Base-by-base conservation (phyloP, 2,888 invertebrate genomes). In the Stenolophus ochropezus region DNA sequence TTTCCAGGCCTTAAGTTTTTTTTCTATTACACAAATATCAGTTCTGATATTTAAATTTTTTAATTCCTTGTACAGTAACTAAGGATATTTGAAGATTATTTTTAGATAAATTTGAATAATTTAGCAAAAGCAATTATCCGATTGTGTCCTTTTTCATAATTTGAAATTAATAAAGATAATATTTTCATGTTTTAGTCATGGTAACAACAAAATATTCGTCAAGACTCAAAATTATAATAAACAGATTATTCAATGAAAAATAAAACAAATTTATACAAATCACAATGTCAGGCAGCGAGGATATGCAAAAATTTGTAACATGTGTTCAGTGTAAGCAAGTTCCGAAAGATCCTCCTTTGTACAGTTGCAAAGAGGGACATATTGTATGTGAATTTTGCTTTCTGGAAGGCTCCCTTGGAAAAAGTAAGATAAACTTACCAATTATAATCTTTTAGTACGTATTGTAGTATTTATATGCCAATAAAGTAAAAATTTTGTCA, bases 341-440 rank as follows among this genome's bases (percentile, higher is more conserved):
- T 11, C 78, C 78, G 8, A 33, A 69, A 69, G 49, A 51, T 49
- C 78, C 65, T 49, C 51, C 78, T 16, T 78, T 78, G 27, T 78
- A 78, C 25, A 65, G 56, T 51, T 78, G 78, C 69, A 47, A 65
- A 25, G 25, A 47, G 65, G 65, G 65, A 25, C 78, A 78, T 78
- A 78, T 51, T 51, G 51, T 69, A 33, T 78, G 78, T 25, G 78
- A 78, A 47, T 61, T 49, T 69, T 78, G 78, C 25, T 78, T 53
- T 51, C 27, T 78, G 51, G 78, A 78, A 51, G 16, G 25, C 14
- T 47, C 49, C 42, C 21, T 78, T 25, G 23, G 61, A 14, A 47
- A 78, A 23, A 65, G 78, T 78, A 78, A 78, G 78, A 47, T 8
- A 33, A n/a, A 8, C 11, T 42, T 42, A 42, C 11, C 11, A 6